Evolutionary conservation across 2,888 invertebrate genomes (phyloP).

Genomic region (Acleris emargana): DNA sequence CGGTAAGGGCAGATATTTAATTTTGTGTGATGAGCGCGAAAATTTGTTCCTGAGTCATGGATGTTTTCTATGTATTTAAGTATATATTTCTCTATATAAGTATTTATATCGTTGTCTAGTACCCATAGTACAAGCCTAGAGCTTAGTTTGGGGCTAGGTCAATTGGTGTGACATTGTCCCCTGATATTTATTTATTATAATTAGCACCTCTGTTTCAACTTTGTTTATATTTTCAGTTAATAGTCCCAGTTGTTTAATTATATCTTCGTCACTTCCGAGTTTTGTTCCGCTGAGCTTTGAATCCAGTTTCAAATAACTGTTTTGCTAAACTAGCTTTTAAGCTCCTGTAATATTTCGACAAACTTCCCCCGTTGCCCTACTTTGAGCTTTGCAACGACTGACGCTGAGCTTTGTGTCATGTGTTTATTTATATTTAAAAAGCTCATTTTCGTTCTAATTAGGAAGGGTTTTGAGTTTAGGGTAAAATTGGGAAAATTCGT

Average conservation of each 20-base stretch:
- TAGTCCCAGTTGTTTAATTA: background rate
- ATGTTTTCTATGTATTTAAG: too few relatives aligned
- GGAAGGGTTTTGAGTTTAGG: background rate
- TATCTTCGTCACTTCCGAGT: background rate
- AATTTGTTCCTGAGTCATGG: too few relatives aligned
- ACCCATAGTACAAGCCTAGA: too few relatives aligned
- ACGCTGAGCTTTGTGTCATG: slow-evolving; percentile 5
- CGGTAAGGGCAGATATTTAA: too few relatives aligned
- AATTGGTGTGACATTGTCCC: too few relatives aligned
- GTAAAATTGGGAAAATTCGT: background rate
- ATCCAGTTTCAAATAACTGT: slow-evolving; percentile 19
- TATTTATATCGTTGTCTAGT: too few relatives aligned
- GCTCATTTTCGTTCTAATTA: background rate
- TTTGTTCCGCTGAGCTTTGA: background rate
- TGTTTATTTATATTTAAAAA: slow-evolving; percentile 1
- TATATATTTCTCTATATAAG: too few relatives aligned
- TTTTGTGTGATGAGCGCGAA: too few relatives aligned
- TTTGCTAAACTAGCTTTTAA: slow-evolving; percentile 19
- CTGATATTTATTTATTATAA: too few relatives aligned
- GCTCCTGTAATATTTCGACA: slow-evolving; percentile 21
- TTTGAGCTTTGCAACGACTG: slow-evolving; percentile 9
- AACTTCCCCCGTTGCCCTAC: slow-evolving; percentile 6
- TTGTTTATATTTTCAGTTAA: background rate
- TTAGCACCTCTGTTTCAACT: too few relatives aligned
- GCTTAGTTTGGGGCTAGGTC: too few relatives aligned